Percentiles rank a stretch among this genome's conserved stretches.
Evolutionary conservation across 2,797 vertebrate genomes (phyloP).

Genomic region (Coranthus polyacanthus): DNA sequence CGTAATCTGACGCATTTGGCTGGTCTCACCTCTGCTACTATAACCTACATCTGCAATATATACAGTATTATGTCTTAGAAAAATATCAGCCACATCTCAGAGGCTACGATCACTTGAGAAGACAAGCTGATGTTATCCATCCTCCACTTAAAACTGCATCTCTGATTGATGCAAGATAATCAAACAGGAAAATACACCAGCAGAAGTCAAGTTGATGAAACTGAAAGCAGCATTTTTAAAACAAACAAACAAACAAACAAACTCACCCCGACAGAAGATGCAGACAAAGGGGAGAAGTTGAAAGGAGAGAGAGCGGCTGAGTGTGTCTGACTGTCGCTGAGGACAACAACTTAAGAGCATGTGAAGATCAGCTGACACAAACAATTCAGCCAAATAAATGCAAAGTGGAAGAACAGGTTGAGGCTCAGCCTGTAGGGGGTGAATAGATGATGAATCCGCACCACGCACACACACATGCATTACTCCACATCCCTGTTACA

Average conservation of each 20-base stretch:
- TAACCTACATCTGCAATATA: slow-evolving; percentile 48
- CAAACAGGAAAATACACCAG: no score
- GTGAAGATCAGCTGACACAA: slow-evolving; percentile 69
- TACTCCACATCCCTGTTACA: background rate
- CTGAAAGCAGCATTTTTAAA: no score
- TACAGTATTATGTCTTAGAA: background rate
- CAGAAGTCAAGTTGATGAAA: no score
- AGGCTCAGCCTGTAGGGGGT: background rate
- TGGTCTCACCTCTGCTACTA: slow-evolving; percentile 59
- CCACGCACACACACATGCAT: background rate
- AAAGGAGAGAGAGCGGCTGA: slow-evolving; percentile 38
- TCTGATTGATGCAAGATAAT: background rate
- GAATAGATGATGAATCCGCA: no score
- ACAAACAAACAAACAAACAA: background rate
- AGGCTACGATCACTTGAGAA: background rate
- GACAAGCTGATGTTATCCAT: background rate
- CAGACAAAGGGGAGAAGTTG: background rate
- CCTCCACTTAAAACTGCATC: background rate
- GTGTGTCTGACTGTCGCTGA: slow-evolving; percentile 26
- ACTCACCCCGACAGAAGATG: slow-evolving; percentile 53
- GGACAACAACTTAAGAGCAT: slow-evolving; percentile 22
- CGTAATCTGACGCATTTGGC: slow-evolving; percentile 61
- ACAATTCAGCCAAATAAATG: slow-evolving; percentile 16
- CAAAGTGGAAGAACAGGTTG: slow-evolving; percentile 79
- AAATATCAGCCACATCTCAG: background rate